These are phyloP conservation scores for Metallyticus violacea DNA, from an alignment of 2,888 invertebrate genomes.

Conservation along the genomic window DNA sequence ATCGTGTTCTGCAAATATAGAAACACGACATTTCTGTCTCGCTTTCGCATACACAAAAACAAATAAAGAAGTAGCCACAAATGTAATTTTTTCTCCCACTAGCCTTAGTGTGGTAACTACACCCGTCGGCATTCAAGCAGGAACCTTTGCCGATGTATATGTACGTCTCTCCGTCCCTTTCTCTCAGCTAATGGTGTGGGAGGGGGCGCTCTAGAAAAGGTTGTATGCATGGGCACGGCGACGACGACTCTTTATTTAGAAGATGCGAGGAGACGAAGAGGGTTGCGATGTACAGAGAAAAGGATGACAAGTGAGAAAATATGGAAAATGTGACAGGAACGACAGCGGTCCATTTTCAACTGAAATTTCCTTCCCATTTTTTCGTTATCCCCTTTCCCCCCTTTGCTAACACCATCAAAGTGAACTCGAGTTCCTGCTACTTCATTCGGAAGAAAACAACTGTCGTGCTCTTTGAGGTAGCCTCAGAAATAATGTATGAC, in stretches of 20 bases:
- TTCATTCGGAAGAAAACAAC: background rate
- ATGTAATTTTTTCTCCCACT: background rate
- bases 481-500: too few relatives aligned
- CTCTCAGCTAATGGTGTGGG: background rate
- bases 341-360: slow-evolving; percentile 11
- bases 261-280: background rate
- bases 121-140: background rate
- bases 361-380: background rate
- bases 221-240: slow-evolving; percentile 1
- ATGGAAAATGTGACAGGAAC: slow-evolving; percentile 15
- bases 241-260: slow-evolving; percentile 5
- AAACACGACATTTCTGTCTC: background rate
- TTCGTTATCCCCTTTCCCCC: background rate
- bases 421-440: background rate
- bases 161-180: background rate
- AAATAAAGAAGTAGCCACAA: background rate
- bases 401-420: background rate
- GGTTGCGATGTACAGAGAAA: background rate
- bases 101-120: too few relatives aligned
- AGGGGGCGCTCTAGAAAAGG: background rate
- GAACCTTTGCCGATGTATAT: background rate
- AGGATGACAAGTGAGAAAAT: slow-evolving; percentile 17
- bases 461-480: background rate
- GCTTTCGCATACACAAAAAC: too few relatives aligned
- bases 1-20: background rate